Conservation (phyloP, 2,113 vertebrate genomes). For the Aldabrachelys gigantea region DNA sequence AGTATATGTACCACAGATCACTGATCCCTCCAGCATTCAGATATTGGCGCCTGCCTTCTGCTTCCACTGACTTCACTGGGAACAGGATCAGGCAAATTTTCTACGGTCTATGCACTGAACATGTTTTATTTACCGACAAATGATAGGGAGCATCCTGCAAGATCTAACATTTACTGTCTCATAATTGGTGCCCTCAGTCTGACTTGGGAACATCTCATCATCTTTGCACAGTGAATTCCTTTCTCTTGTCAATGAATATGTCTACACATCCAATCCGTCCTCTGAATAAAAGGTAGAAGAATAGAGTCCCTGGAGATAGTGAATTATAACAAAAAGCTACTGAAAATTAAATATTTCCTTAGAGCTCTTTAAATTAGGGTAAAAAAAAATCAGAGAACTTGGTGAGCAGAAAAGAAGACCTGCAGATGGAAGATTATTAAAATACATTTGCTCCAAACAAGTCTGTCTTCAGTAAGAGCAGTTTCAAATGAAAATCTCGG, state of each 20-base stretch:
- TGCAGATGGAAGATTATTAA: background rate
- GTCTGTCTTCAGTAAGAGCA: background rate
- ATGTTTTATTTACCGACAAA: background rate
- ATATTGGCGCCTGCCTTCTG: background rate
- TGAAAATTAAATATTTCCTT: background rate
- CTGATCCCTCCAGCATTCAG: background rate
- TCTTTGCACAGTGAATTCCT: background rate
- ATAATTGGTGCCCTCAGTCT: background rate
- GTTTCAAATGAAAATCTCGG: background rate
- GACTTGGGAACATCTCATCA: background rate
- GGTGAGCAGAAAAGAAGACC: background rate
- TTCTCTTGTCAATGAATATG: background rate
- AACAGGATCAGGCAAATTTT: background rate
- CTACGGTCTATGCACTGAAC: background rate
- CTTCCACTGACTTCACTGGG: background rate
- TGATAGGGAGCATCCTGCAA: background rate
- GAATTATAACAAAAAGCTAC: background rate
- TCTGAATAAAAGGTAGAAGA: background rate
- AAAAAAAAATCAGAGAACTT: background rate
- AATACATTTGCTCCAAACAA: background rate
- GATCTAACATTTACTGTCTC: rapidly evolving
- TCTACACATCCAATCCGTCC: background rate
- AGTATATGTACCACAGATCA: background rate
- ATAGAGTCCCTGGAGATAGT: background rate
- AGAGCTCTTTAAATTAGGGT: background rate